Evolutionary conservation across 2,888 invertebrate genomes (phyloP), one percentile per base, ranked within the genome.

Genomic region (Prosopocoilus inquinatus): DNA sequence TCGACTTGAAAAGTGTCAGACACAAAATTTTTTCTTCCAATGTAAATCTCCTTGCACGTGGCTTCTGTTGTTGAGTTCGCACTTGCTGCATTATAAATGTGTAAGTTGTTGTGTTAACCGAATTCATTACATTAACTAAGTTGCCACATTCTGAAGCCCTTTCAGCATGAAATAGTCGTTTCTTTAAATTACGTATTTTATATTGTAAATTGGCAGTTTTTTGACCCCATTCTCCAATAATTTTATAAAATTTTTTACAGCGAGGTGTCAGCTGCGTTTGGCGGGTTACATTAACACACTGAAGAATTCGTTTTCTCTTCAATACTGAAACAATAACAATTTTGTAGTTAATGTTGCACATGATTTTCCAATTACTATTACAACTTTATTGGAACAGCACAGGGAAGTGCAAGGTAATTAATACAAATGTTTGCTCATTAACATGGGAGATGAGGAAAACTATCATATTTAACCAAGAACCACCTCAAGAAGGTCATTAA

Each of bases 31-130:
- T 50, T 13, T 50, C 50, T 36, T 20, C 16, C 36, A 33, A 45
- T 28, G 62, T 58, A n/a, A 56, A 12, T 7, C 39, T 16, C 35
- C n/a, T 38, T 15, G 56, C 11, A n/a, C 43, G 16, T 4, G 12
- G 9, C 34, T 48, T 35, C 11, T 48, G 34, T n/a, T n/a, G n/a
- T 43, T 52, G 51, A 13, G 49, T 50, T 16, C 56, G 13, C 11
- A 59, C 41, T 50, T 63, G 60, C 9, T 32, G 35, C 58, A 58
- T 53, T 7, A 63, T 43, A 51, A 62, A 53, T n/a, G n/a, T n/a
- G n/a, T n/a, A n/a, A 5, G 53, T 47, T n/a, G 34, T 9, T 13
- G 15, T 20, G 32, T 53, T 53, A n/a, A 47, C 47, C n/a, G 9
- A 33, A 16, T 38, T 41, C 47, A 35, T 16, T 28, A 47, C 13